Conservation (phyloP, 2,797 vertebrate species). For the Myiotriccus ornatus region DNA sequence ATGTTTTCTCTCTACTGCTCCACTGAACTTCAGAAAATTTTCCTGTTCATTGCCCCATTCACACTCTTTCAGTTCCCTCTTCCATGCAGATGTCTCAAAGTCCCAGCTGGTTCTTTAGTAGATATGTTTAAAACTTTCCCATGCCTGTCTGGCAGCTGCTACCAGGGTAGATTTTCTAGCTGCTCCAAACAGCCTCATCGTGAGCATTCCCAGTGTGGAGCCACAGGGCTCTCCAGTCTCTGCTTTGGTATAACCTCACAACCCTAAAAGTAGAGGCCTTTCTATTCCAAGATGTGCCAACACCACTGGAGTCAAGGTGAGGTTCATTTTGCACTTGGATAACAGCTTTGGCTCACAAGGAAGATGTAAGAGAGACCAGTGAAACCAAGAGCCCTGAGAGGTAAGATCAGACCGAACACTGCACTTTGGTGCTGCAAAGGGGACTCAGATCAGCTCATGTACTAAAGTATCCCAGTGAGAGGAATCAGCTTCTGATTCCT, state of each 20-base stretch:
- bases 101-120: not conserved
- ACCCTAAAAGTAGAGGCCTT: not conserved
- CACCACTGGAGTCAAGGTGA: fast-evolving
- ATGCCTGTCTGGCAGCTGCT: not conserved
- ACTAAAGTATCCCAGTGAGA: not conserved
- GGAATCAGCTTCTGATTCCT: not conserved
- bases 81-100: not conserved
- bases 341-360: fast-evolving
- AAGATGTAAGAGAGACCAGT: not conserved
- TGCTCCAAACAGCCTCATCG: fast-evolving
- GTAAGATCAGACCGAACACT: fast-evolving
- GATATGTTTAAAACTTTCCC: not conserved
- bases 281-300: not conserved
- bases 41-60: not conserved
- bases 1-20: not conserved
- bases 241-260: not conserved
- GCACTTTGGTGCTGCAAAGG: not conserved
- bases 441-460: not conserved
- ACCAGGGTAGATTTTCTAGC: not conserved
- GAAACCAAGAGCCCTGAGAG: not conserved
- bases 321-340: not conserved
- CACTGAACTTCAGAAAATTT: not conserved
- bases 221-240: not conserved
- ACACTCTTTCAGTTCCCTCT: not conserved
- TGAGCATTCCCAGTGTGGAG: not conserved